A percentile compares a stretch with the other conserved stretches of the same genome.
Evolutionary conservation across 2,888 invertebrate species (phyloP).

Genomic region (Cancer borealis): DNA sequence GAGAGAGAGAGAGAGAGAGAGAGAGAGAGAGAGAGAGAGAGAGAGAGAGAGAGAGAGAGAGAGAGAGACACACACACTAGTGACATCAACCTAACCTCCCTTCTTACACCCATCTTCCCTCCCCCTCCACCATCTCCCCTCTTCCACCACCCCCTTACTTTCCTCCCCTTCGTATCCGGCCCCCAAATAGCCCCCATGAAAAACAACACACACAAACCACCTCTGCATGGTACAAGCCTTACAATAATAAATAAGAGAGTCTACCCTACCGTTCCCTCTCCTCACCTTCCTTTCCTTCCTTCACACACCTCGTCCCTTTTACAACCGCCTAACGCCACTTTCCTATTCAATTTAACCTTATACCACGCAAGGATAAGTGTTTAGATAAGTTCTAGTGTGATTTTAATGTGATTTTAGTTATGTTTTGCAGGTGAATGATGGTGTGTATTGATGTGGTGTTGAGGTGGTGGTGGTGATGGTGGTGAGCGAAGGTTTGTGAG

Average conservation of each 20-base stretch:
- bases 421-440: not conserved
- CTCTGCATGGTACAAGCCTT: conserved; percentile 68
- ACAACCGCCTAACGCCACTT: not conserved
- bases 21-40: conserved; percentile 53
- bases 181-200: conserved; percentile 63
- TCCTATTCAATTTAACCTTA: not conserved
- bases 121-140: not conserved
- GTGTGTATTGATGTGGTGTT: not conserved
- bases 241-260: conserved; percentile 65
- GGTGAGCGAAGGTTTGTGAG: not conserved
- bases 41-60: conserved; percentile 51
- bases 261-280: conserved; percentile 21
- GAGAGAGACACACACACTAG: not conserved
- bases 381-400: not conserved
- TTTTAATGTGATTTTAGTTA: too few relatives aligned
- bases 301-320: not conserved
- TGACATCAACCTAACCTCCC: not conserved
- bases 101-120: not conserved
- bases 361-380: not conserved
- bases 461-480: conserved; percentile 21
- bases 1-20: conserved; percentile 46
- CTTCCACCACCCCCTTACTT: not conserved
- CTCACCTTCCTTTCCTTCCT: not conserved
- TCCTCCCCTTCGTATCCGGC: conserved; percentile 60
- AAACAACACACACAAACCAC: conserved; percentile 70